A percentile compares a stretch with the other conserved stretches of the same genome.
Conservation (phyloP, 2,888 invertebrate species). For the Drosophila pseudotalamancana region DNA sequence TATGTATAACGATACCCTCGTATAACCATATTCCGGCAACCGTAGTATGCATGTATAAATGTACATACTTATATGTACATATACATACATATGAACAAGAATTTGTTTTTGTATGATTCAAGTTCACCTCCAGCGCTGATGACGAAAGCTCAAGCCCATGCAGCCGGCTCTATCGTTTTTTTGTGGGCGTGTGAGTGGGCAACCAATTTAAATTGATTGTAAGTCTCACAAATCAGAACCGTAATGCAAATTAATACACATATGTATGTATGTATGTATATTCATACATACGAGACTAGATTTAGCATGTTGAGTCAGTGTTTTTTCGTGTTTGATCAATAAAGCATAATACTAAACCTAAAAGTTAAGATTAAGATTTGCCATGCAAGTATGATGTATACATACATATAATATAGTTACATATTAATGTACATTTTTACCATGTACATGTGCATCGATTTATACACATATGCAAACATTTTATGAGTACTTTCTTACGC, state of each 20-base stretch:
- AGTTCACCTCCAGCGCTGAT: slow-evolving; percentile 38
- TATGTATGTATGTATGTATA: neutral
- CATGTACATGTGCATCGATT: neutral
- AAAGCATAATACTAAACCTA: neutral
- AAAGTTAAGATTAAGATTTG: neutral
- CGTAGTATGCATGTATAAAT: neutral
- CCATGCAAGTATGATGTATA: neutral
- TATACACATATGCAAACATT: neutral
- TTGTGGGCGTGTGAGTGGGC: slow-evolving; percentile 41
- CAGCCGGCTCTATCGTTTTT: slow-evolving; percentile 33
- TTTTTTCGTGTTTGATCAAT: slow-evolving; percentile 33
- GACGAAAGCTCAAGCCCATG: slow-evolving; percentile 25
- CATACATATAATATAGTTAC: neutral
- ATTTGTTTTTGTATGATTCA: slow-evolving; percentile 23
- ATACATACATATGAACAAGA: neutral
- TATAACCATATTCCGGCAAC: slow-evolving; percentile 3
- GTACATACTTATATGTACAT: neutral
- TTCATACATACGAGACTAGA: neutral
- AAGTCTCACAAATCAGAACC: neutral
- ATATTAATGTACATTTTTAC: neutral
- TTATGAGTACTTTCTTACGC: slow-evolving; percentile 35
- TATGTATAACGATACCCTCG: neutral
- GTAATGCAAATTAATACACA: neutral
- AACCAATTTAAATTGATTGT: slow-evolving; percentile 14
- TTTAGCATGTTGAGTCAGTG: neutral